These are phyloP conservation scores for Argynnis bischoffii DNA, from an alignment of 2,888 invertebrate genomes.

Conservation along the genomic window DNA sequence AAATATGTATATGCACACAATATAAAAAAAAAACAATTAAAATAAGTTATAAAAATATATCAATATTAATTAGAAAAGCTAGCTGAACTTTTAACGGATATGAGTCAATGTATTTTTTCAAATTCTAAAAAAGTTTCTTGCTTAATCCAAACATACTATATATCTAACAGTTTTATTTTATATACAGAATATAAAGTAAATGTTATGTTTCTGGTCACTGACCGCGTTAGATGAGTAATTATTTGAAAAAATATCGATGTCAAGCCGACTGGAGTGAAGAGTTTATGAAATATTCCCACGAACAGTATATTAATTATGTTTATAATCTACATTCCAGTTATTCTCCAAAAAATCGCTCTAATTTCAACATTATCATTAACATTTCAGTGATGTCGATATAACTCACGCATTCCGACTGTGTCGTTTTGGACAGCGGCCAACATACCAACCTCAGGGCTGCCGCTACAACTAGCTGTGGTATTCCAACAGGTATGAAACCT, in stretches of 20 bases:
- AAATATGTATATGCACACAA: too few relatives aligned
- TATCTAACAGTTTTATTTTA: slow-evolving; percentile 2
- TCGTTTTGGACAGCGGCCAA: slow-evolving; percentile 54
- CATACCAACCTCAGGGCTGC: slow-evolving; percentile 43
- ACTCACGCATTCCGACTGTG: slow-evolving; percentile 54
- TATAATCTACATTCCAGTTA: slow-evolving; percentile 25
- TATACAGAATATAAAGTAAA: slow-evolving; percentile 8
- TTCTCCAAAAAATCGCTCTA: slow-evolving; percentile 37
- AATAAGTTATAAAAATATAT: too few relatives aligned
- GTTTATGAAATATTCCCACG: not conserved
- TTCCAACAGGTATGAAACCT: slow-evolving; percentile 20
- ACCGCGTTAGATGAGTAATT: slow-evolving; percentile 13
- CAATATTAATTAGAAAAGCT: too few relatives aligned
- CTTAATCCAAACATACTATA: slow-evolving; percentile 1
- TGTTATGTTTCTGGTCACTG: slow-evolving; percentile 19
- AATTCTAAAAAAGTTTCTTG: too few relatives aligned
- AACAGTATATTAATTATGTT: slow-evolving; percentile 12
- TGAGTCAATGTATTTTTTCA: too few relatives aligned
- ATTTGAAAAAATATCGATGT: slow-evolving; percentile 15
- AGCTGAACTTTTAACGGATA: too few relatives aligned
- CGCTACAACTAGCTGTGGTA: slow-evolving; percentile 17
- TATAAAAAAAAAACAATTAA: too few relatives aligned
- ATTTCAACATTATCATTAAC: slow-evolving; percentile 65
- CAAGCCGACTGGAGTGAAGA: slow-evolving; percentile 5
- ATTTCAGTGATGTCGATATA: slow-evolving; percentile 60